A percentile compares a stretch with the other conserved stretches of the same genome.
Conservation (phyloP, 2,888 invertebrate species). For the Torymus auratus region DNA sequence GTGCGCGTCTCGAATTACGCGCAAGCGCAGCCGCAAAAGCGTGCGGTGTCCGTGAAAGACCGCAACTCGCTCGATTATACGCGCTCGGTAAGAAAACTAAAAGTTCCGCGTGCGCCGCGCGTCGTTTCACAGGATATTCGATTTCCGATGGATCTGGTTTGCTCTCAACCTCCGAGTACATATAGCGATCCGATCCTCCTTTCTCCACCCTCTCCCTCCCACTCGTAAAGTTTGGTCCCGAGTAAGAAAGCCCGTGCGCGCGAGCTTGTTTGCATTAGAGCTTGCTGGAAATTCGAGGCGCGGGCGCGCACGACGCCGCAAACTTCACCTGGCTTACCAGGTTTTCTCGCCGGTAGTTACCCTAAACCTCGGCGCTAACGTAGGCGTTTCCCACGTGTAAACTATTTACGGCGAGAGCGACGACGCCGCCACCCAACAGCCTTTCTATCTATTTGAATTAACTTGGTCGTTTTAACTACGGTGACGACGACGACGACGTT, state of each 20-base stretch:
- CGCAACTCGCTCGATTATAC: background rate
- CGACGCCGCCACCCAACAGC: no score
- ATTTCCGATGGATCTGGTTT: conserved; percentile 37
- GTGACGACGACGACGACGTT: no score
- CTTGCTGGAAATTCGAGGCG: conserved; percentile 11
- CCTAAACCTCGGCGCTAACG: conserved; percentile 7
- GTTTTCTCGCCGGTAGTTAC: conserved; percentile 14
- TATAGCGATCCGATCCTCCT: no score
- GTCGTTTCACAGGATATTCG: conserved; percentile 20
- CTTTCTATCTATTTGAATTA: no score
- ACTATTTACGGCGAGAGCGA: conserved; percentile 16
- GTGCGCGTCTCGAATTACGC: no score
- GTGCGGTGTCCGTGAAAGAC: no score
- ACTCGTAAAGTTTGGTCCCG: no score
- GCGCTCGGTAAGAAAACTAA: conserved; percentile 1
- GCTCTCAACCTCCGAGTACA: background rate
- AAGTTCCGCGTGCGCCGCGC: conserved; percentile 5
- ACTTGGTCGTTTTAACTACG: no score
- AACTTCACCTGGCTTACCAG: conserved; percentile 18
- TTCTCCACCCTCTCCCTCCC: no score
- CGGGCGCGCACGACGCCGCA: background rate
- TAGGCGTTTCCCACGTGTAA: conserved; percentile 21
- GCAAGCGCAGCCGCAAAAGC: no score
- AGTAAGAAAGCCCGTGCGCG: no score
- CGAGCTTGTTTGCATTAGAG: conserved; percentile 18